Evolutionary conservation across 2,113 vertebrate genomes (phyloP), one percentile per base, ranked within the genome.

Genomic region (Microcebus griseorufus): DNA sequence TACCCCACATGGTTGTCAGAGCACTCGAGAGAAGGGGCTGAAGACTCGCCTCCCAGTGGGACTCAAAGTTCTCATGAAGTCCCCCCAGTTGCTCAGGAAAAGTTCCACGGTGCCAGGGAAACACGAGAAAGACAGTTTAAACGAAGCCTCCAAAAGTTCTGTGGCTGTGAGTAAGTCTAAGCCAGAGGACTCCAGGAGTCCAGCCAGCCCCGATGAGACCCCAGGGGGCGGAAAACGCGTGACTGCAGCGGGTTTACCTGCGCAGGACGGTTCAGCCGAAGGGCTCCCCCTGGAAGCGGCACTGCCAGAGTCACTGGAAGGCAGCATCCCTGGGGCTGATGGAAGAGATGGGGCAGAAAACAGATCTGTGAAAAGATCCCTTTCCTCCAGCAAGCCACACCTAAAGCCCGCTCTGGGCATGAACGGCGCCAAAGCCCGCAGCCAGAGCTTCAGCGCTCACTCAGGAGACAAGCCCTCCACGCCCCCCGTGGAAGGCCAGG

Each of bases 391-490:
- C 96, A 99, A 99, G 97, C 97, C 99, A 0, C 99, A 99, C 93
- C 97, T 99, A 20, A 99, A 99, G 90, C 99, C 99, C 5, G 99
- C 99, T 23, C 98, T 99, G 86, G 99, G 99, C 80, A 99, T 99
- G 99, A 99, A 99, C 0, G 99, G 99, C 16, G 99, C 99, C 0
- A 99, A 99, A 98, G 99, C 99, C 62, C 99, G 99, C 0, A 99
- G 99, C 96, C 99, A 99, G 98, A 99, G 99, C 88, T 99, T 99
- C 94, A 99, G 99, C n/a, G 45, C 97, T 64, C 99, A 99, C 96
- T 98, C 98, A 58, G 99, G 98, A 29, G 99, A 99, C 89, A 99
- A 99, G 90, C 97, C 99, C 72, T 97, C 98, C 95, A 97, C 98
- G 2, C 96, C 98, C 22, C 62, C 51, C 22, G 45, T 94, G 6